These are phyloP conservation scores for Gortyna flavago DNA, from an alignment of 2,888 invertebrate species.

Conservation along the genomic window DNA sequence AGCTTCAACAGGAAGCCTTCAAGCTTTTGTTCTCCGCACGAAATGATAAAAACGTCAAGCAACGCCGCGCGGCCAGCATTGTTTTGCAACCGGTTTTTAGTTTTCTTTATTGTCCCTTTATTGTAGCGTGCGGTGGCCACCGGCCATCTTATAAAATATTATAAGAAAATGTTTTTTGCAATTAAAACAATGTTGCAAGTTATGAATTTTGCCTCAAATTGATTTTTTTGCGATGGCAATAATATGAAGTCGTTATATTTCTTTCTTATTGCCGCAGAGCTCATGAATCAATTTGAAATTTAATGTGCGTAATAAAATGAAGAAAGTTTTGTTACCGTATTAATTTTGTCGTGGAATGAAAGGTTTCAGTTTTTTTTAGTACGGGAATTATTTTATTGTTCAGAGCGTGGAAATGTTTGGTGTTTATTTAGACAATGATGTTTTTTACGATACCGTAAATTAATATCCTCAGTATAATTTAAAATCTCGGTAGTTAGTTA, in stretches of 20 bases:
- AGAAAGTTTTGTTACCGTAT: slow-evolving; percentile 49
- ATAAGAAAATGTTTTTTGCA: slow-evolving; percentile 68
- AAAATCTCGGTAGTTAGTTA: slow-evolving; percentile 34
- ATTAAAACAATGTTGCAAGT: slow-evolving; percentile 73
- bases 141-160: slow-evolving; percentile 63
- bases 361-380: slow-evolving; percentile 27
- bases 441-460: slow-evolving; percentile 48
- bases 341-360: slow-evolving; percentile 47
- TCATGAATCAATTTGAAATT: slow-evolving; percentile 67
- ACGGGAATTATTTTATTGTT: slow-evolving; percentile 26
- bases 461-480: slow-evolving; percentile 20
- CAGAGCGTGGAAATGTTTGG: slow-evolving; percentile 30
- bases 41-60: slow-evolving; percentile 90
- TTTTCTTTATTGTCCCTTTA: slow-evolving; percentile 80
- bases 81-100: slow-evolving; percentile 84
- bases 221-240: slow-evolving; percentile 64
- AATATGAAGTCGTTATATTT: slow-evolving; percentile 68
- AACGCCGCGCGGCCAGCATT: slow-evolving; percentile 84
- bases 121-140: slow-evolving; percentile 77
- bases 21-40: slow-evolving; percentile 87
- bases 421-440: slow-evolving; percentile 57
- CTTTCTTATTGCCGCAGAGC: slow-evolving; percentile 55
- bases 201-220: slow-evolving; percentile 70
- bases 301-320: slow-evolving; percentile 63
- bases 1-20: slow-evolving; percentile 88